These are phyloP conservation scores for Mechanitis mazaeus DNA, from an alignment of 2,888 invertebrate genomes.

Conservation along the genomic window DNA sequence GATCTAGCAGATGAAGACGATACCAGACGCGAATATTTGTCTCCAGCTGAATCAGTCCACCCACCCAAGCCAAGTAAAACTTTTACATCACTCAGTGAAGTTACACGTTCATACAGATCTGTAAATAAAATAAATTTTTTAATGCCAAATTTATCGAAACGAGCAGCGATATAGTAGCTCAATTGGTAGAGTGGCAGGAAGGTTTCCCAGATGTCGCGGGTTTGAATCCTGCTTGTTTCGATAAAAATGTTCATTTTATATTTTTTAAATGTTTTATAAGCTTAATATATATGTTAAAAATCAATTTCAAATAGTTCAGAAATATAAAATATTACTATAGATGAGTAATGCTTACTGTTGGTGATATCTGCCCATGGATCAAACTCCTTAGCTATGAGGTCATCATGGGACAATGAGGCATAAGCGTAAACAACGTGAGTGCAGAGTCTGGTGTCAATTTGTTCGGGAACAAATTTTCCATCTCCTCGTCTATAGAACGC, in stretches of 20 bases:
- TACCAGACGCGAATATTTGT: constrained; percentile 89
- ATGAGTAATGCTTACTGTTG: constrained; percentile 78
- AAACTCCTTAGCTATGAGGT: constrained; percentile 85
- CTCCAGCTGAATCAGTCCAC: constrained; percentile 94
- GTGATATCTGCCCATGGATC: constrained; percentile 93
- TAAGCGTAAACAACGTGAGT: constrained; percentile 94
- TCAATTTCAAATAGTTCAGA: too few species aligned
- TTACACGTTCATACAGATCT: constrained; percentile 88
- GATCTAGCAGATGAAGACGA: constrained; percentile 80
- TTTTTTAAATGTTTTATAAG: too few species aligned
- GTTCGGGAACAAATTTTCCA: constrained; percentile 91
- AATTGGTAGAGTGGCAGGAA: too few species aligned
- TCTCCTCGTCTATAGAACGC: constrained; percentile 88
- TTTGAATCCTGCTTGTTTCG: too few species aligned
- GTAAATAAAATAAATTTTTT: constrained; percentile 28
- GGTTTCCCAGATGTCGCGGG: too few species aligned
- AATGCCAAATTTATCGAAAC: too few species aligned
- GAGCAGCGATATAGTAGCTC: too few species aligned
- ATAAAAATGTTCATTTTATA: too few species aligned
- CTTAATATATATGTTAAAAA: too few species aligned
- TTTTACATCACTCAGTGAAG: constrained; percentile 79
- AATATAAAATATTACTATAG: too few species aligned
- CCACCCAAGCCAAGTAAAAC: constrained; percentile 93
- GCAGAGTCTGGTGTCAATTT: constrained; percentile 87
- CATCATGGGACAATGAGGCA: constrained; percentile 88